Evolutionary conservation across 2,888 invertebrate genomes (phyloP).

Genomic region (Archaeoteleia sp.): DNA sequence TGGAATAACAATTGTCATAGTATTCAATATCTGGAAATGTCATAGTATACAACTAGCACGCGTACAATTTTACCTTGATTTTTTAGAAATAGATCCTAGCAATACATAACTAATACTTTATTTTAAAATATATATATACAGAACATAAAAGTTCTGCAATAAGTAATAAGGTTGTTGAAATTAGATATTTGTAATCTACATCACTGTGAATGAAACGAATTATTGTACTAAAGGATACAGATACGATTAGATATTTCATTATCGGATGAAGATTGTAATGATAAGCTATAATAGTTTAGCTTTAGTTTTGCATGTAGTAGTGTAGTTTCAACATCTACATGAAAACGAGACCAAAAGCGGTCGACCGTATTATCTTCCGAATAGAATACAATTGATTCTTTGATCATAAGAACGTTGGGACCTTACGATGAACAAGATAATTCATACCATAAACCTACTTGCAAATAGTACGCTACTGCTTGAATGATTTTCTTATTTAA

Average conservation of each 20-base stretch:
- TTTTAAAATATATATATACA: constrained; percentile 14
- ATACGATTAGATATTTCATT: constrained; percentile 25
- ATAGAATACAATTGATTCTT: constrained; percentile 38
- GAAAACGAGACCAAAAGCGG: constrained; percentile 41
- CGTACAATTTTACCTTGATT: too few species aligned
- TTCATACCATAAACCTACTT: constrained; percentile 18
- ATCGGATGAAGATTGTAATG: constrained; percentile 31
- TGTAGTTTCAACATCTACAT: constrained; percentile 18
- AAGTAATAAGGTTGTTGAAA: too few species aligned
- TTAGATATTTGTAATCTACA: too few species aligned
- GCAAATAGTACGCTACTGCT: constrained; percentile 17
- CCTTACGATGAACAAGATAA: constrained; percentile 41
- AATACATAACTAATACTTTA: constrained; percentile 10
- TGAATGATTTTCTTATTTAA: constrained; percentile 25
- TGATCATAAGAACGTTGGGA: constrained; percentile 22
- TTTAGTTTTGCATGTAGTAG: background rate
- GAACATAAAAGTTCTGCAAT: background rate
- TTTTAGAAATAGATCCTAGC: too few species aligned
- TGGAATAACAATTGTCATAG: too few species aligned
- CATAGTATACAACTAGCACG: too few species aligned
- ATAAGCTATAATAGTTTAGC: too few species aligned
- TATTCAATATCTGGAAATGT: too few species aligned
- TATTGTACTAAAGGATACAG: constrained; percentile 12
- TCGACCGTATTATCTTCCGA: constrained; percentile 29
- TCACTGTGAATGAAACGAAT: constrained; percentile 26